Base-by-base conservation (phyloP, 2,888 invertebrate genomes). In the Platerodrilus igneus region DNA sequence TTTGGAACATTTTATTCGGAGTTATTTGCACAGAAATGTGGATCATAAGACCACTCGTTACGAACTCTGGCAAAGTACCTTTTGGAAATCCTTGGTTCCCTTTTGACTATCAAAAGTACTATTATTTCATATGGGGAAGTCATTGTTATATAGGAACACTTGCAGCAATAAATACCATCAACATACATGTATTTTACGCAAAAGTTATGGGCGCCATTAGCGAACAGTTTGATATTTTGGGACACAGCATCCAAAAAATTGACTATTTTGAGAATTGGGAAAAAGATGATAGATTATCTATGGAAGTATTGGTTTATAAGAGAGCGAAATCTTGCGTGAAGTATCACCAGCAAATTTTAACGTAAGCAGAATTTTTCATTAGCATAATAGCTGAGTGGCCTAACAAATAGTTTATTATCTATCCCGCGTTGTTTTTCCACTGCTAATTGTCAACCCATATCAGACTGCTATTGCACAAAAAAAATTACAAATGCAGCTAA, bases 41-140 rank as follows among this genome's bases (percentile, higher is more conserved):
- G 45, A 31, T 41, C 3, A 16, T 34, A 18, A 26, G 34, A 11
- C 45, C 45, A 2, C 17, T 45, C 9, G 18, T 45, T 4, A 21
- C 34, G 3, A 30, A 32, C 7, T 27, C 37, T 6, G 31, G 30
- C 13, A 37, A 23, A 16, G n/a, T 41, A n/a, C 45, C 45, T 1
- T 45, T 45, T 27, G 41, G 38, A 11, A 36, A 36, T 18, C 34
- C 45, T 7, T 41, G 45, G 41, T 41, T 20, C 27, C 45, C 45
- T n/a, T 37, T 41, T 10, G 41, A 45, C 8, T 3, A 15, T 1
- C 16, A 15, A 10, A 25, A 21, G n/a, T 41, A 37, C 25, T 45
- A 45, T 13, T 30, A 25, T 23, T 41, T 34, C 9, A 22, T 41
- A 3, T 45, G 28, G 22, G 7, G 9, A 9, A 9, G 37, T 15